Percentiles rank a stretch among this genome's conserved stretches.
Conservation (phyloP, 2,888 invertebrate species). For the Synanthedon tipuliformis region DNA sequence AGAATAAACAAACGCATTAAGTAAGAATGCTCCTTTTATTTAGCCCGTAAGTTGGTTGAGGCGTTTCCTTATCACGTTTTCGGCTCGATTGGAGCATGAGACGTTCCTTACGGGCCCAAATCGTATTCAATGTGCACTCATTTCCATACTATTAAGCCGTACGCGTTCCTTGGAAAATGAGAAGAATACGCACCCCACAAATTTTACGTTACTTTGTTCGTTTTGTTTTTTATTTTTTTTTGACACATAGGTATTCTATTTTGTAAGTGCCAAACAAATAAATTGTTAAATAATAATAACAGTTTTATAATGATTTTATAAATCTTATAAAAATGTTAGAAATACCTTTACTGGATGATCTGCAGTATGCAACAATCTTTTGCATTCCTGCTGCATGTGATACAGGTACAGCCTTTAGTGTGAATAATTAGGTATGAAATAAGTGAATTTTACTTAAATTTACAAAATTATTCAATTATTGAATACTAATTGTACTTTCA, state of each 20-base stretch:
- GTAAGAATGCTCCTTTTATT: neutral
- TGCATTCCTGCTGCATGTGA: no score
- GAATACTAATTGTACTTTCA: neutral
- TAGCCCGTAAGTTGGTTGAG: neutral
- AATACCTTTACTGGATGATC: no score
- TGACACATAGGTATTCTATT: no score
- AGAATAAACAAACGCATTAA: neutral
- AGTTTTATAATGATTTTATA: no score
- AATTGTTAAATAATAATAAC: no score
- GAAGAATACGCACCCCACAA: neutral
- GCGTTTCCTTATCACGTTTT: conserved; percentile 9
- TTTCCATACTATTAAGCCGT: conserved; percentile 14
- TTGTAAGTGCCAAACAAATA: no score
- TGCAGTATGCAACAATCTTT: no score
- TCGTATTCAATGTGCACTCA: conserved; percentile 9
- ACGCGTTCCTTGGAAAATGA: conserved; percentile 7
- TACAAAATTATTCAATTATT: no score
- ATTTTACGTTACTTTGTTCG: neutral
- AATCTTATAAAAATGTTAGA: no score
- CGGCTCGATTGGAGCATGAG: conserved; percentile 11
- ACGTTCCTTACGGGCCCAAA: conserved; percentile 1
- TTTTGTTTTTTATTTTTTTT: neutral
- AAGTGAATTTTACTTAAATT: no score
- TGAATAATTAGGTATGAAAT: no score
- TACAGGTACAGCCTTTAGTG: no score